Percentiles rank a stretch among this genome's conserved stretches.
Conservation (phyloP, 2,797 vertebrate species). For the Tauraco hartlaubi region DNA sequence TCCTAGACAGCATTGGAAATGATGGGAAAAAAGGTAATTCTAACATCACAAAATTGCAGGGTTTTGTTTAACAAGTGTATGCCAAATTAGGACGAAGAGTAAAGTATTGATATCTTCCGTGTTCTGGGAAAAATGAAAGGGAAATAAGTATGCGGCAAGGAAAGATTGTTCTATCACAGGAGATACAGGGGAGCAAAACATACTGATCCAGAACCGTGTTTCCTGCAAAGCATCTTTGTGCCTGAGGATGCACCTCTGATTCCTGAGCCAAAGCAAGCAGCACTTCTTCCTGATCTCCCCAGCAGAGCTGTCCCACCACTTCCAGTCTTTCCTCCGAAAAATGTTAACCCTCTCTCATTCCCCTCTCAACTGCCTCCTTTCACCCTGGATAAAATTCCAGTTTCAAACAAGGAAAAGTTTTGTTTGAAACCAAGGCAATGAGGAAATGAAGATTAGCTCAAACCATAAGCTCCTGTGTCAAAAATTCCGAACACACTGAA, state of each 20-base stretch:
- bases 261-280: background rate
- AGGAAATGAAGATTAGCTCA: slow-evolving; percentile 8
- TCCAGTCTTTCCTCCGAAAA: background rate
- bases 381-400: background rate
- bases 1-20: background rate
- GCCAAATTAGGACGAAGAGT: background rate
- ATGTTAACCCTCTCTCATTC: background rate
- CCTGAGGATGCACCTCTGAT: background rate
- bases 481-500: background rate
- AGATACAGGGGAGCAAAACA: background rate
- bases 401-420: background rate
- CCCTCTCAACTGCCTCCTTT: background rate
- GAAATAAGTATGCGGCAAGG: background rate
- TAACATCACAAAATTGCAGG: background rate
- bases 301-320: background rate
- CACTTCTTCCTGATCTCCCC: background rate
- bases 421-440: background rate
- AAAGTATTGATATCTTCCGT: background rate
- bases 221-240: background rate
- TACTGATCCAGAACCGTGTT: background rate
- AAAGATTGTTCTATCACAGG: background rate
- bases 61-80: background rate
- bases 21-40: background rate
- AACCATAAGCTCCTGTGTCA: background rate
- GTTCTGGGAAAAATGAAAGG: background rate